These are phyloP conservation scores for Perodicticus potto DNA, from an alignment of 2,797 vertebrate species.

Conservation along the genomic window DNA sequence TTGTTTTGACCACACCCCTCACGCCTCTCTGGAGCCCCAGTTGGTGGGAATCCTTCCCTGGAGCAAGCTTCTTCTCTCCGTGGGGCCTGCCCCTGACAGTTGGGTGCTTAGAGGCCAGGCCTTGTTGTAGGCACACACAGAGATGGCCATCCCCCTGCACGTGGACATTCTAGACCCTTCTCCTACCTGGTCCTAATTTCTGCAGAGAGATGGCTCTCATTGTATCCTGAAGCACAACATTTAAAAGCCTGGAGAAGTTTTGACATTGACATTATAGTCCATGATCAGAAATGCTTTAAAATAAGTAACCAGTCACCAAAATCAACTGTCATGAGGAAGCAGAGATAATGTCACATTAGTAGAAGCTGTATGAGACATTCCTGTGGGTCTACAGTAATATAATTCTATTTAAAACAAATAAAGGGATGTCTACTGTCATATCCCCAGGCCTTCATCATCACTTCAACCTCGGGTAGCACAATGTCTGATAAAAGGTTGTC, in stretches of 20 bases:
- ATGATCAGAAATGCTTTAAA: slow-evolving; percentile 37
- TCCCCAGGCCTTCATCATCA: not conserved
- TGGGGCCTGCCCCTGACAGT: rapidly evolving
- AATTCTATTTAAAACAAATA: slow-evolving; percentile 63
- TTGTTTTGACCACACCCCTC: not conserved
- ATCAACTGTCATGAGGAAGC: not conserved
- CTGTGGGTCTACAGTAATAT: not conserved
- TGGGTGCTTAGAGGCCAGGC: not conserved
- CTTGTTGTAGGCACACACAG: not conserved
- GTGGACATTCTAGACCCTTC: not conserved
- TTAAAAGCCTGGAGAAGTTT: not conserved
- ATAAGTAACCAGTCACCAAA: slow-evolving; percentile 32
- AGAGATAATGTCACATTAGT: slow-evolving; percentile 20
- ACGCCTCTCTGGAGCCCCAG: not conserved
- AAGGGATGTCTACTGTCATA: not conserved
- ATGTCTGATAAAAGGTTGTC: not conserved
- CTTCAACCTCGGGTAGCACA: not conserved
- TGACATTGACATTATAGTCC: not conserved
- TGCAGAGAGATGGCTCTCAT: not conserved
- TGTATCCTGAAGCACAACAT: not conserved
- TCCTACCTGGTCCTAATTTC: not conserved
- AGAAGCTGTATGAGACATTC: not conserved
- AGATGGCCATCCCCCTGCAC: not conserved
- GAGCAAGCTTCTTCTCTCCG: not conserved
- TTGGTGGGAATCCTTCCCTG: not conserved